phyloP scores from a whole-genome alignment of 1,140 invertebrate genomes.

The Hylyphantes graminicola region DNA sequence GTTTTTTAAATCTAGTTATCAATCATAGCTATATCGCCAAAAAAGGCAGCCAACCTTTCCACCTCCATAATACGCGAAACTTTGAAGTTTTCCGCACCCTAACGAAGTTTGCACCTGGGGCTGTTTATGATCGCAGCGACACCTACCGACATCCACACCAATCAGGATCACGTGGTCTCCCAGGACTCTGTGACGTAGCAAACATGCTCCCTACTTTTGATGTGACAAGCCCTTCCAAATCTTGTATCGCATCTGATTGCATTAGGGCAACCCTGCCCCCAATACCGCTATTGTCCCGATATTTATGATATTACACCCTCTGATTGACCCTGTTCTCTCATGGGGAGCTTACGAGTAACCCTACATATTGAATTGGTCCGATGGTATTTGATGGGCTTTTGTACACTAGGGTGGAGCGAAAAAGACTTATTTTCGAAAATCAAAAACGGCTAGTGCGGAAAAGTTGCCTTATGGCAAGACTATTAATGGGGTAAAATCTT shows the following conservation, averaged over 20 bases:
- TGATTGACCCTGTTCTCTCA: slow-evolving; percentile 41
- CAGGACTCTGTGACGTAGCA: slow-evolving; percentile 26
- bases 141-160: slow-evolving; percentile 57
- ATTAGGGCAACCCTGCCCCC: slow-evolving; percentile 20
- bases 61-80: slow-evolving; percentile 41
- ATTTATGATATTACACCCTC: slow-evolving; percentile 48
- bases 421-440: too few species aligned
- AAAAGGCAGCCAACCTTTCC: neutral
- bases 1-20: too few species aligned
- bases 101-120: slow-evolving; percentile 61
- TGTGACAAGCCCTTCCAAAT: slow-evolving; percentile 20
- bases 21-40: slow-evolving; percentile 3
- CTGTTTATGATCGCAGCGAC: slow-evolving; percentile 56
- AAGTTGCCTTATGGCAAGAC: too few species aligned
- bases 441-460: too few species aligned
- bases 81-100: slow-evolving; percentile 58
- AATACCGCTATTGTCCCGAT: slow-evolving; percentile 14
- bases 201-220: slow-evolving; percentile 27
- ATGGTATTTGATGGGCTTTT: neutral
- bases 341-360: slow-evolving; percentile 12
- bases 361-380: slow-evolving; percentile 29
- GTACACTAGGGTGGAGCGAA: too few species aligned
- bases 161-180: slow-evolving; percentile 48
- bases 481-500: too few species aligned
- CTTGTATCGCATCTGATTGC: slow-evolving; percentile 44